Evolutionary conservation across 2,888 invertebrate genomes (phyloP), one percentile per base, ranked within the genome.

Genomic region (Aromia moschata): DNA sequence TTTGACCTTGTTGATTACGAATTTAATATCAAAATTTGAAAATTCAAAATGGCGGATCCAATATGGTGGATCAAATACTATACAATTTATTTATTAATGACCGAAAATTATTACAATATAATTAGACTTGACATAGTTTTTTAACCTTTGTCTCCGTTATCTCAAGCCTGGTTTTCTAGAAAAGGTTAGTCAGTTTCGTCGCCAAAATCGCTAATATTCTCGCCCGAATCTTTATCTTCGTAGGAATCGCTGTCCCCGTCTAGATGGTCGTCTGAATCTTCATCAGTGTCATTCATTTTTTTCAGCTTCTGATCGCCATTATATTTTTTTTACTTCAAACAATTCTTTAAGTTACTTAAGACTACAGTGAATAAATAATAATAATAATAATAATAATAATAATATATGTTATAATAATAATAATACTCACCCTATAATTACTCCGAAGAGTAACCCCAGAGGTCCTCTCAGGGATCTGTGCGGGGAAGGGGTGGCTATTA

Each of bases 161-260:
- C 37, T 37, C 14, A 11, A 37, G 37, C 37, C 37, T n/a, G 11
- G 11, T 37, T n/a, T 37, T 37, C 5, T 37, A n/a, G 33, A n/a
- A 11, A 33, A 2, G n/a, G 37, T 12, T 37, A 11, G 14, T 37
- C 37, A 12, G 12, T 37, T 37, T 37, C 37, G 14, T 37, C 12
- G 37, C 37, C 37, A 37, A 37, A 37, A 37, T 37, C 12, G 37
- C 37, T 37, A 37, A 37, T 37, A 12, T 12, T 37, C 14, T 14
- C 37, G 37, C 37, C 14, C 37, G 37, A 37, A 12, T 37, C 37
- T 37, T 37, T 14, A 37, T 37, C 37, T 12, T 37, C 14, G 37
- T 37, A 37, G 37, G 14, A 37, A 37, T 11, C 37, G 37, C 37
- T 37, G n/a, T 37, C 37, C 37, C 33, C 33, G 33, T 33, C 33